Conservation (phyloP, 2,113 vertebrate species). For the Vicugna pacos region DNA sequence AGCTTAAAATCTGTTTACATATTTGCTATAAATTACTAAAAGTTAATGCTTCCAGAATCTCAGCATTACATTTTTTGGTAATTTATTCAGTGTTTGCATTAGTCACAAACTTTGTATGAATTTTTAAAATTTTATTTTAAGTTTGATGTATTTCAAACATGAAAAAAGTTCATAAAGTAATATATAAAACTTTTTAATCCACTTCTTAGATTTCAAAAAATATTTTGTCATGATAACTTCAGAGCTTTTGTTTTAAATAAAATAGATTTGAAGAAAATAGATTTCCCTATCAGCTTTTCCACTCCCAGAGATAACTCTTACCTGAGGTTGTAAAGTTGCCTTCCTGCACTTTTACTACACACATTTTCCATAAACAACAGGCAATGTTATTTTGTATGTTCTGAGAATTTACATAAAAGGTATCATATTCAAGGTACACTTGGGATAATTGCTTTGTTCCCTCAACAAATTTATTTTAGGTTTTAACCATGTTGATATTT, state of each 20-base stretch:
- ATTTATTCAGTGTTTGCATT: neutral
- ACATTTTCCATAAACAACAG: neutral
- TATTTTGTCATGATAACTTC: neutral
- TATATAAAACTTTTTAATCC: neutral
- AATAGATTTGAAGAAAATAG: neutral
- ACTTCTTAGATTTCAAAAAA: neutral
- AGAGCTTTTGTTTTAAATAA: neutral
- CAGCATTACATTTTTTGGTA: neutral
- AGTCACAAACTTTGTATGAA: neutral
- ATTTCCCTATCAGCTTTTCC: neutral
- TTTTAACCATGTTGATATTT: neutral
- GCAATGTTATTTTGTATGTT: neutral
- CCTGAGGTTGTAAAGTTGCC: neutral
- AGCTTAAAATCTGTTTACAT: neutral
- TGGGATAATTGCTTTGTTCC: neutral
- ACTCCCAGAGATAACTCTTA: neutral
- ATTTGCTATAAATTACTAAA: neutral
- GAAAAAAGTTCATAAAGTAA: neutral
- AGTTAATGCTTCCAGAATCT: neutral
- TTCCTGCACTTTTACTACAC: neutral
- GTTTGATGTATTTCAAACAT: neutral
- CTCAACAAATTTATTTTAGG: neutral
- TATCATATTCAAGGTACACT: neutral
- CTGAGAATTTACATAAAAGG: slow-evolving; percentile 7
- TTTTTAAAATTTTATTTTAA: neutral